These are phyloP conservation scores for Chelonia mydas DNA, from an alignment of 2,797 vertebrate species.

Conservation along the genomic window DNA sequence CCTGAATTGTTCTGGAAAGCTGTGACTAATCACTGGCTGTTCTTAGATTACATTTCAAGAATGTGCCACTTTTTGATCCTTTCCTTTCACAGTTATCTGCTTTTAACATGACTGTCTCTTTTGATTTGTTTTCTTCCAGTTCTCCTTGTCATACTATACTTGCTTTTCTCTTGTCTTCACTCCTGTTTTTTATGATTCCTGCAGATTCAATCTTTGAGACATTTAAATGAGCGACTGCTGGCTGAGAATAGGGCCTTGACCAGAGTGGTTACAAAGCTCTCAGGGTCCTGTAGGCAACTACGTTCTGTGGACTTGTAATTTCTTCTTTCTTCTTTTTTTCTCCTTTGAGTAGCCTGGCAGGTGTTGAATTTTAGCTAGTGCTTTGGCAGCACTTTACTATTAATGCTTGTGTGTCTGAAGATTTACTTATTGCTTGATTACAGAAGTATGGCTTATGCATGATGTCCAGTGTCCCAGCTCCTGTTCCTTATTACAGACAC, in stretches of 20 bases:
- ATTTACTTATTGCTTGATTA: conserved; percentile 75
- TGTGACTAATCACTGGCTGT: conserved; percentile 60
- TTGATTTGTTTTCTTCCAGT: conserved; percentile 47
- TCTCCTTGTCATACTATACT: conserved; percentile 33
- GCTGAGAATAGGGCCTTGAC: conserved; percentile 98
- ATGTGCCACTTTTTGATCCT: conserved; percentile 64
- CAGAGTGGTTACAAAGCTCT: conserved; percentile 94
- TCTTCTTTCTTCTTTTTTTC: conserved; percentile 85
- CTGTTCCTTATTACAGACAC: conserved; percentile 26
- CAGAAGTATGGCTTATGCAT: conserved; percentile 82
- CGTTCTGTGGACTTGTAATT: conserved; percentile 89
- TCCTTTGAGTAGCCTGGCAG: conserved; percentile 93
- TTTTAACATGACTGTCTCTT: conserved; percentile 52
- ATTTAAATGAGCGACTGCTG: conserved; percentile 96
- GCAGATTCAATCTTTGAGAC: conserved; percentile 94
- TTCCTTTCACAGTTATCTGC: conserved; percentile 62
- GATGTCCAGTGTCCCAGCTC: conserved; percentile 55
- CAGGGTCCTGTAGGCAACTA: conserved; percentile 92
- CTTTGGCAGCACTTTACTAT: conserved; percentile 79
- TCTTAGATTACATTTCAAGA: conserved; percentile 73
- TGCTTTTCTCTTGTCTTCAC: conserved; percentile 64
- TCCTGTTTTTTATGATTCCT: conserved; percentile 84
- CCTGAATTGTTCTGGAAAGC: conserved; percentile 67
- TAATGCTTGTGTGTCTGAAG: conserved; percentile 78
- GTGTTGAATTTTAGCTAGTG: conserved; percentile 85